These are phyloP conservation scores for Phalacrocorax carbo DNA, from an alignment of 2,113 vertebrate species.

Conservation along the genomic window DNA sequence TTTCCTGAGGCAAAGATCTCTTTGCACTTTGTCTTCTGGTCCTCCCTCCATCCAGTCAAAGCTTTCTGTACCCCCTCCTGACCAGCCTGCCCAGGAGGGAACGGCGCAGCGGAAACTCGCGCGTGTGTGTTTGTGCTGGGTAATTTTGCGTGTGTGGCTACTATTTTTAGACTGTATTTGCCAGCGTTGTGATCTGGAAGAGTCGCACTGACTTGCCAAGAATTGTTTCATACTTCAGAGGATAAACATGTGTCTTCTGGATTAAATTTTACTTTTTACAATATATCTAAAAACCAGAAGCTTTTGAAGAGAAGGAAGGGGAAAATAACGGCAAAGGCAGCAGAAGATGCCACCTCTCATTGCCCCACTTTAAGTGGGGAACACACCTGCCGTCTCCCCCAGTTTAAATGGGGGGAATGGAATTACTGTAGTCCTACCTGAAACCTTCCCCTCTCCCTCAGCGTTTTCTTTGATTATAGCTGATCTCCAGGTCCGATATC, in stretches of 20 bases:
- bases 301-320: background rate
- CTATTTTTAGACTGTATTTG: background rate
- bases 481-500: background rate
- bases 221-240: background rate
- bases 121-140: rapidly evolving
- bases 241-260: background rate
- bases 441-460: background rate
- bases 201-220: background rate
- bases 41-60: background rate
- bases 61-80: background rate
- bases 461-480: background rate
- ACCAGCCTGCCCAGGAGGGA: background rate
- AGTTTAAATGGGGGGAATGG: background rate
- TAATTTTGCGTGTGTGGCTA: background rate
- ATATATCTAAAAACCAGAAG: background rate
- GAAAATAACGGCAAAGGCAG: background rate
- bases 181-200: background rate
- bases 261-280: background rate
- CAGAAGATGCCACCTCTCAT: background rate
- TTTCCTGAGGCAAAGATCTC: background rate
- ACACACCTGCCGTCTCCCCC: background rate
- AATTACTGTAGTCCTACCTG: background rate
- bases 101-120: background rate
- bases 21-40: background rate
- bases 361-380: background rate